Conservation (phyloP, 2,113 vertebrate genomes). For the Alces alces region DNA sequence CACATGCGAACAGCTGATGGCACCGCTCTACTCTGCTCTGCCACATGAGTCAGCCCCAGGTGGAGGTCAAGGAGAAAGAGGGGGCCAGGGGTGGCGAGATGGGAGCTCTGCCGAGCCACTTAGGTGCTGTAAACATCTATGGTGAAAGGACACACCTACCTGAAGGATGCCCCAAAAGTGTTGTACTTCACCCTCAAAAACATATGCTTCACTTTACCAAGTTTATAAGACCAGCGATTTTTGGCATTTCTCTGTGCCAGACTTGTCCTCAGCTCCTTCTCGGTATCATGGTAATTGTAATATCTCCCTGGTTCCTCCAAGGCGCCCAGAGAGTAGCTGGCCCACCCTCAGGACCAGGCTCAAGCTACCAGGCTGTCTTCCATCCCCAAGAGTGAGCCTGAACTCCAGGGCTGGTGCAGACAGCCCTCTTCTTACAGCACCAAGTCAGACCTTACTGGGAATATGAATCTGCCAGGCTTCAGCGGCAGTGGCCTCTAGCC, state of each 20-base stretch:
- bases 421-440: not conserved
- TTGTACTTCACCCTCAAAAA: not conserved
- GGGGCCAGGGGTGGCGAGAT: accelerated
- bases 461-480: not conserved
- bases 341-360: not conserved
- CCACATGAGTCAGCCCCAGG: not conserved
- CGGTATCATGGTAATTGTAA: not conserved
- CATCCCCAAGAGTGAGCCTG: not conserved
- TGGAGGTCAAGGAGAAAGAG: not conserved
- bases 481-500: not conserved
- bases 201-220: not conserved
- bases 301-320: not conserved
- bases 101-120: not conserved
- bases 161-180: not conserved
- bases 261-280: not conserved
- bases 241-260: not conserved
- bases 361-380: not conserved
- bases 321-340: not conserved
- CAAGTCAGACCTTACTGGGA: not conserved
- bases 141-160: not conserved
- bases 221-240: not conserved
- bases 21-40: no score
- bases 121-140: accelerated
- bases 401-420: not conserved
- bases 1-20: not conserved